Conservation (phyloP, 2,113 vertebrate genomes). For the Camelus bactrianus region DNA sequence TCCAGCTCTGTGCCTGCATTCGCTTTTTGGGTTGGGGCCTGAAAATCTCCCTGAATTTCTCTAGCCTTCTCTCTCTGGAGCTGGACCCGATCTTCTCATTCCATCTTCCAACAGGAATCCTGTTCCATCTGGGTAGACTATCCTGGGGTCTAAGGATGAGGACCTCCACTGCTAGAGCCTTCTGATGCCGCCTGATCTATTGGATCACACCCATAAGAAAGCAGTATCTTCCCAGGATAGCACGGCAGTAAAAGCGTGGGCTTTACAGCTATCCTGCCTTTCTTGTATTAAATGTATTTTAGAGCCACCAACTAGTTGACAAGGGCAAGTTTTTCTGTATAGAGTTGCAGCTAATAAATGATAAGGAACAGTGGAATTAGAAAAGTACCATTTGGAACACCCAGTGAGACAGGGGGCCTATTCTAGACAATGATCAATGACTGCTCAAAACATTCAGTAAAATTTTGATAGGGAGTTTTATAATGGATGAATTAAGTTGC, state of each 20-base stretch:
- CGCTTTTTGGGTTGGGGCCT: not conserved
- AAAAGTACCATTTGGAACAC: conserved; percentile 20
- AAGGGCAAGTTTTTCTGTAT: not conserved
- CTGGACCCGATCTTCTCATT: not conserved
- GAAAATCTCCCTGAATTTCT: not conserved
- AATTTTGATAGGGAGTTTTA: conserved; percentile 53
- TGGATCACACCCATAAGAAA: not conserved
- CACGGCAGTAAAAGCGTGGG: not conserved
- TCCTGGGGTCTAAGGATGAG: not conserved
- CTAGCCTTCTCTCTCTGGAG: not conserved
- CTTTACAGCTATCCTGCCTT: not conserved
- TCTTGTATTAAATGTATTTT: not conserved
- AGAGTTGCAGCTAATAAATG: conserved; percentile 35
- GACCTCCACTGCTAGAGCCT: not conserved
- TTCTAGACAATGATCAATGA: conserved; percentile 39
- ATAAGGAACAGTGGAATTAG: conserved; percentile 35
- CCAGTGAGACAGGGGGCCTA: not conserved
- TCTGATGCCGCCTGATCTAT: not conserved
- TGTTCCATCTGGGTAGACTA: not conserved
- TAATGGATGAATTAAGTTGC: conserved; percentile 40
- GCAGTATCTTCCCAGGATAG: not conserved
- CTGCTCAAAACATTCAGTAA: conserved; percentile 41
- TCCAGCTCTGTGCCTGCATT: not conserved
- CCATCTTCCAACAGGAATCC: not conserved
- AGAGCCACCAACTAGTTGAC: not conserved